Percentiles rank a stretch among this genome's conserved stretches.
These are phyloP conservation scores for Zootermopsis nevadensis DNA, from an alignment of 2,888 invertebrate species.

Conservation along the genomic window DNA sequence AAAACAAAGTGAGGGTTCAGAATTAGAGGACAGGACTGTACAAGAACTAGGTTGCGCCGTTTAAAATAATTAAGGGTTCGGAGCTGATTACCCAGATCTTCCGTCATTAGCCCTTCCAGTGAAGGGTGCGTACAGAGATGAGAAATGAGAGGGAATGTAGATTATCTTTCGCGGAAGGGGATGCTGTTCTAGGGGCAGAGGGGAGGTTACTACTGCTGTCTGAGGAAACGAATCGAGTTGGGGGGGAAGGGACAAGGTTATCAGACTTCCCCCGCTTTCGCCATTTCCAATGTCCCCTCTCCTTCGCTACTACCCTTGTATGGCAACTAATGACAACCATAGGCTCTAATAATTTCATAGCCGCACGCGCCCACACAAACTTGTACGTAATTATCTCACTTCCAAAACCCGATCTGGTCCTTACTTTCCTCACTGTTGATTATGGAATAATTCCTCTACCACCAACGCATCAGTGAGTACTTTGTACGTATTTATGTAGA, in stretches of 20 bases:
- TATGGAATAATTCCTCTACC: slow-evolving; percentile 3
- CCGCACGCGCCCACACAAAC: slow-evolving; percentile 39
- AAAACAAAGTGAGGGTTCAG: too few species aligned
- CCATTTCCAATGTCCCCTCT: not conserved
- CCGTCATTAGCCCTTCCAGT: slow-evolving; percentile 46
- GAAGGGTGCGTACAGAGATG: slow-evolving; percentile 43
- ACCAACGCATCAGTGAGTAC: slow-evolving; percentile 11
- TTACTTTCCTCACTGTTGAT: not conserved
- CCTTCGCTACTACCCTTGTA: not conserved
- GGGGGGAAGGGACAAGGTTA: slow-evolving; percentile 1
- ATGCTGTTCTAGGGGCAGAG: not conserved
- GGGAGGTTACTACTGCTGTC: not conserved
- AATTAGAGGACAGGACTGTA: not conserved
- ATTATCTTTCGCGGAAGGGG: slow-evolving; percentile 15
- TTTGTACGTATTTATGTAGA: not conserved
- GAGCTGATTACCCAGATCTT: slow-evolving; percentile 46
- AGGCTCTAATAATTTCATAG: slow-evolving; percentile 27
- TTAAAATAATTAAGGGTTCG: slow-evolving; percentile 49
- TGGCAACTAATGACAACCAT: slow-evolving; percentile 27
- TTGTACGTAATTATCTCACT: slow-evolving; percentile 46
- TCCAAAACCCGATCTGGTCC: not conserved
- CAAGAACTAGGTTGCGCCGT: slow-evolving; percentile 20
- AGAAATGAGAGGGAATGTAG: slow-evolving; percentile 43
- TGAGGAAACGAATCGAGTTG: not conserved
- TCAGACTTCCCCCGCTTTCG: slow-evolving; percentile 19